Percentiles rank a stretch among this genome's conserved stretches.
Conservation (phyloP, 2,113 vertebrate genomes). For the Myotis brandtii region DNA sequence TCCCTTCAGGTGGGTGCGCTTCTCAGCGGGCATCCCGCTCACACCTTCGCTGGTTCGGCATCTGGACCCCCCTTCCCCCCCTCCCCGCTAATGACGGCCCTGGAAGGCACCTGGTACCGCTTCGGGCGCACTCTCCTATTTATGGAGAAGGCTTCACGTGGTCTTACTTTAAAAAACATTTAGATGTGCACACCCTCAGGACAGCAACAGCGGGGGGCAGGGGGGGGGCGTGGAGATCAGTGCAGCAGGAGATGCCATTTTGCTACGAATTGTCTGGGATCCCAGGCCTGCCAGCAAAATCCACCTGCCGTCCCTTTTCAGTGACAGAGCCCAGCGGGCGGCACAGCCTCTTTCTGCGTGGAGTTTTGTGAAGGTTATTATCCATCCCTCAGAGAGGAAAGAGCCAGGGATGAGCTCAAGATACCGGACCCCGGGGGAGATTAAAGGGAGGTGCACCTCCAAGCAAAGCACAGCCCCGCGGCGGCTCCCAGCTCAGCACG, state of each 20-base stretch:
- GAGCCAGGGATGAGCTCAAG: not conserved
- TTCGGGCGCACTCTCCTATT: not conserved
- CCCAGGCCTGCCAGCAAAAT: not conserved
- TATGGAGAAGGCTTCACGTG: not conserved
- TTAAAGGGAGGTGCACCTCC: not conserved
- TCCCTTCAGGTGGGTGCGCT: not conserved
- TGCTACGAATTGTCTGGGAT: not conserved
- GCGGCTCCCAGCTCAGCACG: not conserved
- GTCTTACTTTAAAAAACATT: not conserved
- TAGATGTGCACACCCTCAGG: not conserved
- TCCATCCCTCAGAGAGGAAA: not conserved
- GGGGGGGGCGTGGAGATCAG: not conserved
- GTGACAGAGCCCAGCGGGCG: not conserved
- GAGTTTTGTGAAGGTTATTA: not conserved
- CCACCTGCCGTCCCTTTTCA: not conserved
- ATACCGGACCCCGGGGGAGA: not conserved
- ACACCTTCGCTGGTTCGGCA: not conserved
- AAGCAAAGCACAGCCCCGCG: not conserved
- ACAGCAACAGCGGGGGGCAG: not conserved
- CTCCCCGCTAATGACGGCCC: not conserved
- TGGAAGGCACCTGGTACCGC: not conserved
- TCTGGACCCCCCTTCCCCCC: not conserved
- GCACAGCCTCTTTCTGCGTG: not conserved
- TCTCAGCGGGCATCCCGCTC: not conserved
- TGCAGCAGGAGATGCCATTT: not conserved